Evolutionary conservation across 2,113 vertebrate species (phyloP).

Genomic region (Micromys minutus): DNA sequence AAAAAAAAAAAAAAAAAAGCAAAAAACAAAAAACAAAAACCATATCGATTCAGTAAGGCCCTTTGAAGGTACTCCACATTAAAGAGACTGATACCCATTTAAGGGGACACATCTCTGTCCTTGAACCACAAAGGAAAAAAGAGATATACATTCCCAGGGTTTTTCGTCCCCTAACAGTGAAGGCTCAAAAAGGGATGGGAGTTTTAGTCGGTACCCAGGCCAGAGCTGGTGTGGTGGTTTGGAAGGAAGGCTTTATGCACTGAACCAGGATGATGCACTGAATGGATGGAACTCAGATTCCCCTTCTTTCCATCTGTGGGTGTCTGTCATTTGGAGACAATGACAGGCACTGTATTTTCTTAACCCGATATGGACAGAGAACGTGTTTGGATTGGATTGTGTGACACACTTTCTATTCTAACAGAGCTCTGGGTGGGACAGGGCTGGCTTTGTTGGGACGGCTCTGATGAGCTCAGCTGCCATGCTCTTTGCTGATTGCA

Average conservation of each 20-base stretch:
- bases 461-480: constrained; percentile 74
- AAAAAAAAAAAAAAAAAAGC: too few relatives aligned
- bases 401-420: constrained; percentile 37
- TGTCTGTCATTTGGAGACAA: constrained; percentile 76
- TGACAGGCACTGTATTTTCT: constrained; percentile 55
- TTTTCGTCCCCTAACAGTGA: constrained; percentile 23
- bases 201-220: not conserved
- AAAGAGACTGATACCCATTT: not conserved
- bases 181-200: not conserved
- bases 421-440: not conserved
- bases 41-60: not conserved
- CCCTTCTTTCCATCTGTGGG: constrained; percentile 60
- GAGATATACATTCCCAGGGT: not conserved
- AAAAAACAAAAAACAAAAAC: too few relatives aligned
- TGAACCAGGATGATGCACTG: not conserved
- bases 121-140: not conserved
- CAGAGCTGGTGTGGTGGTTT: constrained; percentile 11
- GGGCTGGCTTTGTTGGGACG: constrained; percentile 62
- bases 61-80: not conserved
- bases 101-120: not conserved
- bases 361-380: constrained; percentile 74
- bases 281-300: not conserved
- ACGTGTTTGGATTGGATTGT: constrained; percentile 75
- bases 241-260: constrained; percentile 21
- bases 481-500: constrained; percentile 70